Percentiles rank a stretch among this genome's conserved stretches.
These are phyloP conservation scores for Cyphomyrmex costatus DNA, from an alignment of 1,140 invertebrate species.

Conservation along the genomic window DNA sequence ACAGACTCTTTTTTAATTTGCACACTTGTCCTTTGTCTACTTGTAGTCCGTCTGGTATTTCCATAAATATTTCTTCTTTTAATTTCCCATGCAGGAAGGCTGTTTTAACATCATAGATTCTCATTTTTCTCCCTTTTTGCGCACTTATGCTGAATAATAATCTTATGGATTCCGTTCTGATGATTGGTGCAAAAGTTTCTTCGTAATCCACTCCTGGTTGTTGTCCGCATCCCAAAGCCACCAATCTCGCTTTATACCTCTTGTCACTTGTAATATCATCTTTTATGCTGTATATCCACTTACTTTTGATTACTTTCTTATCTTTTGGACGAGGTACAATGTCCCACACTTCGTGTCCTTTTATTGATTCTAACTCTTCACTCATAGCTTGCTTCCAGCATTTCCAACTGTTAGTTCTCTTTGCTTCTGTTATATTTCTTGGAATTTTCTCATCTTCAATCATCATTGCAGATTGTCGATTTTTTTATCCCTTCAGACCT, in stretches of 20 bases:
- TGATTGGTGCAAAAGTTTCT: slow-evolving; percentile 44
- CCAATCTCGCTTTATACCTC: slow-evolving; percentile 13
- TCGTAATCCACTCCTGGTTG: slow-evolving; percentile 36
- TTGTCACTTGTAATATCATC: background rate
- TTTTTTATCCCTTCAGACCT: too few relatives aligned
- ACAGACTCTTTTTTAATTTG: slow-evolving; percentile 36
- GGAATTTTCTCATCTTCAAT: too few relatives aligned
- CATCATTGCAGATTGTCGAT: too few relatives aligned
- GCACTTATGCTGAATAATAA: slow-evolving; percentile 25
- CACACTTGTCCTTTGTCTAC: background rate
- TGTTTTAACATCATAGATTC: slow-evolving; percentile 28
- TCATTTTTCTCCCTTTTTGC: background rate
- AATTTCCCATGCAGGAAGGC: slow-evolving; percentile 29
- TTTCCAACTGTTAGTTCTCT: too few relatives aligned
- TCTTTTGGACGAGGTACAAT: background rate
- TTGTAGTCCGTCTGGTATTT: background rate
- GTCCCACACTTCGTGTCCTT: slow-evolving; percentile 15
- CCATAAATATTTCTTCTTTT: slow-evolving; percentile 48
- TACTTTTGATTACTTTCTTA: too few relatives aligned
- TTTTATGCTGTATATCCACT: too few relatives aligned
- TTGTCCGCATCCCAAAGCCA: slow-evolving; percentile 36
- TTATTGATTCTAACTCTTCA: slow-evolving; percentile 39
- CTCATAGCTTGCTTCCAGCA: slow-evolving; percentile 27
- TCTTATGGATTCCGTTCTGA: slow-evolving; percentile 2
- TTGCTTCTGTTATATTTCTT: too few relatives aligned